Conservation (phyloP, 1,140 invertebrate genomes). For the Coboldia fuscipes region DNA sequence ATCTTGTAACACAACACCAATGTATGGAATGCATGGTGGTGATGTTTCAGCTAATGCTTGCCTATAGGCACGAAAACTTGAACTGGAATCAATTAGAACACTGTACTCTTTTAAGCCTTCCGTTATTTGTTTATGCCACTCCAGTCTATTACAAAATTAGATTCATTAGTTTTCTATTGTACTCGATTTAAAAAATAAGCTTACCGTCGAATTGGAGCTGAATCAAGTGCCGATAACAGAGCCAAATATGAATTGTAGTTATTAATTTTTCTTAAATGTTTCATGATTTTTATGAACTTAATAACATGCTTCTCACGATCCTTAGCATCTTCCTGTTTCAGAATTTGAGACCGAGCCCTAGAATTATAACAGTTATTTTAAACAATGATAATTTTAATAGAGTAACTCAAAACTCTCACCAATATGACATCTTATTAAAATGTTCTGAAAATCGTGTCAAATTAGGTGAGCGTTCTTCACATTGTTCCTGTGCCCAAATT, state of each 20-base stretch:
- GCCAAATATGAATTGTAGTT: constrained; percentile 99
- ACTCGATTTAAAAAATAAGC: neutral
- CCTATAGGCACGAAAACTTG: constrained; percentile 86
- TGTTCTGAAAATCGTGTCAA: constrained; percentile 94
- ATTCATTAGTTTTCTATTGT: neutral
- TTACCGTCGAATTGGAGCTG: constrained; percentile 63
- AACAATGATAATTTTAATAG: neutral
- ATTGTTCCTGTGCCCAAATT: constrained; percentile 92
- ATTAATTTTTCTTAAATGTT: constrained; percentile 86
- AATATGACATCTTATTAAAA: constrained; percentile 99
- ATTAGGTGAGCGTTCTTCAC: constrained; percentile 90
- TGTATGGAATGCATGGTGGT: constrained; percentile 95
- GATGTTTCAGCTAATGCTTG: constrained; percentile 82
- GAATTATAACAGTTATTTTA: constrained; percentile 12
- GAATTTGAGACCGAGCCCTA: constrained; percentile 55
- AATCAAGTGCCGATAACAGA: constrained; percentile 87
- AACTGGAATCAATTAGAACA: constrained; percentile 86
- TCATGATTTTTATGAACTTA: constrained; percentile 99
- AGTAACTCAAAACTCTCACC: constrained; percentile 29
- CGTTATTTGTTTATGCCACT: constrained; percentile 84
- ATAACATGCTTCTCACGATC: constrained; percentile 90
- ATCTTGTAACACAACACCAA: constrained; percentile 94
- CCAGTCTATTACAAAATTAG: constrained; percentile 32
- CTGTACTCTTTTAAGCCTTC: constrained; percentile 89
- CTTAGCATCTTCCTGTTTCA: constrained; percentile 65